phyloP scores from a whole-genome alignment of 2,113 vertebrate species.

The Phalacrocorax carbo region DNA sequence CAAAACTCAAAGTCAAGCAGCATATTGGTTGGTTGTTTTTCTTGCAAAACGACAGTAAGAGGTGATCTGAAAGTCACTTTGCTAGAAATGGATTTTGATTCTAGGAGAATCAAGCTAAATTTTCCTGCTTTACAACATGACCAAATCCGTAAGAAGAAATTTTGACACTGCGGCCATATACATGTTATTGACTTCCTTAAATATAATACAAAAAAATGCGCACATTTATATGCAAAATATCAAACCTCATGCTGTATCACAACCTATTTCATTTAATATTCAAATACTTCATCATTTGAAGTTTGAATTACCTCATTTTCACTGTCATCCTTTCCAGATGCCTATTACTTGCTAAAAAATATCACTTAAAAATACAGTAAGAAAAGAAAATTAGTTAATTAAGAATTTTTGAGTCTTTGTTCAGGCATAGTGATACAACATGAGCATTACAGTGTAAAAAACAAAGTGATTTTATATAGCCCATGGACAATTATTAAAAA shows the following conservation, averaged over 20 bases:
- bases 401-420: not conserved
- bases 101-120: not conserved
- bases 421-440: rapidly evolving
- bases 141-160: not conserved
- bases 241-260: not conserved
- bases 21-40: not conserved
- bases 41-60: not conserved
- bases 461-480: not conserved
- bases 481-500: not conserved
- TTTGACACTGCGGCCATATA: not conserved
- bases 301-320: not conserved
- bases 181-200: not conserved
- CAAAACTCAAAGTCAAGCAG: not conserved
- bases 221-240: not conserved
- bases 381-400: not conserved
- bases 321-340: not conserved
- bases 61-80: not conserved
- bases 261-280: not conserved
- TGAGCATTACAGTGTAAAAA: not conserved
- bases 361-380: not conserved
- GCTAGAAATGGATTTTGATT: not conserved
- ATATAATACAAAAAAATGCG: not conserved
- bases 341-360: not conserved
- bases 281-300: not conserved
- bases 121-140: not conserved